Conservation (phyloP, 2,797 vertebrate genomes). For the Chlorospingus semifuscus region DNA sequence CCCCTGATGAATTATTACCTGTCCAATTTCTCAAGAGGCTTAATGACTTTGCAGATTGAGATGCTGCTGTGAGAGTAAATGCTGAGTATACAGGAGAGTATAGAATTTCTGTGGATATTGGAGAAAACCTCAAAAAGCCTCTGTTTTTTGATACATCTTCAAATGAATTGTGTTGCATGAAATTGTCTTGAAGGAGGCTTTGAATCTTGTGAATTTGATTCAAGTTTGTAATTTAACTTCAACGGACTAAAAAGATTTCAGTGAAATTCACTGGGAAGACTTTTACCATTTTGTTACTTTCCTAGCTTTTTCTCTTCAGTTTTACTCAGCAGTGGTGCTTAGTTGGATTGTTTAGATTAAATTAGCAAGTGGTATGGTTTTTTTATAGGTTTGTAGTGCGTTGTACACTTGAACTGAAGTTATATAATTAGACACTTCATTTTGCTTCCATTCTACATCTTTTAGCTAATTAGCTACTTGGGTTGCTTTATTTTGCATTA, state of each 20-base stretch:
- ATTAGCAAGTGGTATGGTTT: background rate
- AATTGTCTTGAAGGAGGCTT: background rate
- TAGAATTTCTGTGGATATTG: background rate
- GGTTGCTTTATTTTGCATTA: background rate
- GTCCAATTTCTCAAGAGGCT: background rate
- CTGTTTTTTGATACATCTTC: background rate
- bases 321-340: background rate
- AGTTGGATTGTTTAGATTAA: conserved; percentile 28
- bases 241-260: background rate
- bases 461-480: conserved; percentile 31
- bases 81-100: background rate
- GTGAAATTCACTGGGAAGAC: background rate
- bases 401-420: conserved; percentile 22
- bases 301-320: background rate
- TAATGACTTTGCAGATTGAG: background rate
- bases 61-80: background rate
- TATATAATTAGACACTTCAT: conserved; percentile 9
- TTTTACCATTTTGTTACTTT: background rate
- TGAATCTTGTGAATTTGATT: background rate
- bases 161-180: background rate
- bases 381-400: background rate
- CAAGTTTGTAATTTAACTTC: background rate
- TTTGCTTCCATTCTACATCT: background rate
- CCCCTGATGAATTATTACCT: background rate
- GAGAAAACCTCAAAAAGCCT: background rate